Percentiles rank a stretch among this genome's conserved stretches.
Evolutionary conservation across 2,888 invertebrate genomes (phyloP).

Genomic region (Branchipolynoe longqiensis): DNA sequence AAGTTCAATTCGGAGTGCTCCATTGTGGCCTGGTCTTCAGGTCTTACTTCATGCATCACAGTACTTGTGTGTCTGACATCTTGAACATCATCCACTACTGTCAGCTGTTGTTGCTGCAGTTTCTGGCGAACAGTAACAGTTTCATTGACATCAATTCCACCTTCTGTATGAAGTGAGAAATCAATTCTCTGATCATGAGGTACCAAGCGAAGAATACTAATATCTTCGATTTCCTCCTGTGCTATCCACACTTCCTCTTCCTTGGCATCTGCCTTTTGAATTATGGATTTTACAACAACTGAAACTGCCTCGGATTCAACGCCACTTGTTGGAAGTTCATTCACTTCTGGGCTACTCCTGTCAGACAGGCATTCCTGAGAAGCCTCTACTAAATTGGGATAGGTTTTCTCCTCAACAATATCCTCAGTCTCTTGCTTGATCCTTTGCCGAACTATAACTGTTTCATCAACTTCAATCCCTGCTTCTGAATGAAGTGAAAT

Average conservation of each 20-base stretch:
- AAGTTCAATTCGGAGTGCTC: not conserved
- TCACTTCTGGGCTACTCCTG: no score
- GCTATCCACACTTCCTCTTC: conserved; percentile 47
- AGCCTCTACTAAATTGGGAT: no score
- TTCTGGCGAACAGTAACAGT: not conserved
- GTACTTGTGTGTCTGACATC: not conserved
- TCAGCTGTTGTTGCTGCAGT: not conserved
- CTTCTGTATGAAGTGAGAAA: not conserved
- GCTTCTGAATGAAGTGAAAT: not conserved
- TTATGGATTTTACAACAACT: not conserved
- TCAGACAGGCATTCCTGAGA: no score
- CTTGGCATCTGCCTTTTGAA: not conserved
- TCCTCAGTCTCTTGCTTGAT: no score
- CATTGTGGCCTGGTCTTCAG: conserved; percentile 12
- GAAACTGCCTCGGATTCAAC: not conserved
- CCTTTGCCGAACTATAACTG: not conserved
- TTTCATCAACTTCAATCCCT: conserved; percentile 30
- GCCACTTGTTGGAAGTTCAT: no score
- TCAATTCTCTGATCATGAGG: not conserved
- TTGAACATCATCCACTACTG: not conserved
- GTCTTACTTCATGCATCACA: not conserved
- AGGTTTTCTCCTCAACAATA: no score
- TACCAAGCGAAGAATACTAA: conserved; percentile 1
- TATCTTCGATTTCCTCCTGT: conserved; percentile 37
- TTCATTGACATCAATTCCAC: conserved; percentile 29